phyloP scores from a whole-genome alignment of 2,797 vertebrate genomes.

The Choloepus didactylus region DNA sequence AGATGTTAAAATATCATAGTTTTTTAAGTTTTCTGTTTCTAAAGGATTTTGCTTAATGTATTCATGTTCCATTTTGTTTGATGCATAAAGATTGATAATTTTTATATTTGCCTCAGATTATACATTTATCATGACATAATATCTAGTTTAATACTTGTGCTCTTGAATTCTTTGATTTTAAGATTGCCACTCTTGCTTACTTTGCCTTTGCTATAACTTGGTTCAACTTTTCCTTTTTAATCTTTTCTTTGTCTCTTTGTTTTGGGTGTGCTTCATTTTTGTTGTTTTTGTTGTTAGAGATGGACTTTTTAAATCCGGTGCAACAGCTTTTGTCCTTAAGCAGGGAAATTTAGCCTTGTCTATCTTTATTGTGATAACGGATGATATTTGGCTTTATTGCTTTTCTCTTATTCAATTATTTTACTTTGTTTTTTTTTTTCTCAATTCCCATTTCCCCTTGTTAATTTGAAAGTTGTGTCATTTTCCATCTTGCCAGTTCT shows the following conservation, averaged over 20 bases:
- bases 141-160: neutral
- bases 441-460: neutral
- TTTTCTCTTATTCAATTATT: neutral
- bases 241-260: neutral
- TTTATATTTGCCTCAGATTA: neutral
- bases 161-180: neutral
- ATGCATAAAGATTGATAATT: neutral
- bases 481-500: neutral
- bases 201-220: neutral
- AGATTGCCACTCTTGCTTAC: neutral
- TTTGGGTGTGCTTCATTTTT: neutral
- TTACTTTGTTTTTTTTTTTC: neutral
- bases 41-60: neutral
- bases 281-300: neutral
- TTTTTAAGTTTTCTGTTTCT: conserved; percentile 19
- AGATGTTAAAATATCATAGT: neutral
- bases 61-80: neutral
- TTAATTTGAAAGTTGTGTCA: neutral
- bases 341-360: neutral
- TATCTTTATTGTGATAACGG: neutral
- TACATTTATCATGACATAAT: neutral
- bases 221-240: neutral
- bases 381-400: neutral
- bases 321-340: neutral
- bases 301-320: neutral